phyloP scores from a whole-genome alignment of 2,113 vertebrate species.

The Spea multiplicata region DNA sequence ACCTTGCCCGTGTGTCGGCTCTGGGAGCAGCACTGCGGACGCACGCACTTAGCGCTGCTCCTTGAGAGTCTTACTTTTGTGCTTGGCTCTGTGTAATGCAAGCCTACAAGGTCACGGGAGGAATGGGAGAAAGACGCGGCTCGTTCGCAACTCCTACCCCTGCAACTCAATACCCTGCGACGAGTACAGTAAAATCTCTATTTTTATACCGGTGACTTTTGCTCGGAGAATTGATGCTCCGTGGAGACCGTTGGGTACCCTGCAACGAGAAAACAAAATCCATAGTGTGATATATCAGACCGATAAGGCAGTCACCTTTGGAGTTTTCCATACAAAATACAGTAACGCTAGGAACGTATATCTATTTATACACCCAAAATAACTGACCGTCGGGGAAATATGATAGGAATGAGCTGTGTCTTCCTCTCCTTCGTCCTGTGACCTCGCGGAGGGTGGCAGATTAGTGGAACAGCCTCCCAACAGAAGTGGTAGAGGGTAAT shows the following conservation, averaged over 20 bases:
- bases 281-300: conserved; percentile 34
- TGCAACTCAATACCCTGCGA: conserved; percentile 28
- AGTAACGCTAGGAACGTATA: too few relatives aligned
- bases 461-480: too few relatives aligned
- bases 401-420: conserved; percentile 14
- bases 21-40: conserved; percentile 18
- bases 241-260: conserved; percentile 19
- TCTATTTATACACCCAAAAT: too few relatives aligned
- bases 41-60: conserved; percentile 46
- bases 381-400: too few relatives aligned
- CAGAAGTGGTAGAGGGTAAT: too few relatives aligned
- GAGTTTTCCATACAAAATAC: background rate
- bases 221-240: conserved; percentile 21
- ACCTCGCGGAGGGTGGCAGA: conserved; percentile 48
- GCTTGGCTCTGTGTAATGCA: conserved; percentile 29
- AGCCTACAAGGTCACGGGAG: conserved; percentile 52
- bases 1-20: conserved; percentile 38
- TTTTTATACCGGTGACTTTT: conserved; percentile 36
- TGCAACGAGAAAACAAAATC: conserved; percentile 23
- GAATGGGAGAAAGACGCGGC: conserved; percentile 8
- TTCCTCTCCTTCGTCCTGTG: conserved; percentile 32
- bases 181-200: conserved; percentile 43
- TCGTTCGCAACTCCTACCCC: conserved; percentile 34
- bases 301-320: conserved; percentile 27
- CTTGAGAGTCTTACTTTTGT: background rate